Evolutionary conservation across 1,140 invertebrate species (phyloP).

Genomic region (Drosophila equinoxialis): DNA sequence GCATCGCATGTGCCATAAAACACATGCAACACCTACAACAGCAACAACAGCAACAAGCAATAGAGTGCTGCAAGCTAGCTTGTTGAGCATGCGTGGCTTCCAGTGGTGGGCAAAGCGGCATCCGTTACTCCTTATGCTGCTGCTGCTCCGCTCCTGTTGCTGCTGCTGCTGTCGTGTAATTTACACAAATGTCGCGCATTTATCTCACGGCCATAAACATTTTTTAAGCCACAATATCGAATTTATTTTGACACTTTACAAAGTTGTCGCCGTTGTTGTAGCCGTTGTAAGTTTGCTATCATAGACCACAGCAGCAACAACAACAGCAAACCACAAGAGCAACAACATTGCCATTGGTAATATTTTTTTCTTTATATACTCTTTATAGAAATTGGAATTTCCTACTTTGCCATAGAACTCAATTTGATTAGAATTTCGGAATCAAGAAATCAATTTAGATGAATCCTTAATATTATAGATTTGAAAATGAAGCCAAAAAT

Average conservation of each 20-base stretch:
- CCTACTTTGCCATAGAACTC: too few species aligned
- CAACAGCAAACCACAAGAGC: slow-evolving; percentile 13
- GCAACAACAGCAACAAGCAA: slow-evolving; percentile 39
- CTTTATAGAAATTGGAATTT: slow-evolving; percentile 5
- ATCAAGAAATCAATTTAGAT: too few species aligned
- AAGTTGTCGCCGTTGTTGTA: slow-evolving; percentile 71
- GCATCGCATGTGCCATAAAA: slow-evolving; percentile 79
- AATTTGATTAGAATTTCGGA: too few species aligned
- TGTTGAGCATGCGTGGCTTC: slow-evolving; percentile 66
- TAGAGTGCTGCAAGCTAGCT: slow-evolving; percentile 24
- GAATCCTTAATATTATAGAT: too few species aligned
- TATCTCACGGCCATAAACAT: slow-evolving; percentile 78
- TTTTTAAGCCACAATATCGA: slow-evolving; percentile 82
- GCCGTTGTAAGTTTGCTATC: slow-evolving; percentile 59
- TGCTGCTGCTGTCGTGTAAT: slow-evolving; percentile 71
- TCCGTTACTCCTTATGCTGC: slow-evolving; percentile 30
- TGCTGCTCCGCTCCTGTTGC: slow-evolving; percentile 52
- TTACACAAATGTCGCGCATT: slow-evolving; percentile 80
- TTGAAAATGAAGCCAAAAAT: too few species aligned
- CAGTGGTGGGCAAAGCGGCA: slow-evolving; percentile 49
- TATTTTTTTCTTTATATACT: slow-evolving; percentile 11
- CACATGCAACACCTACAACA: slow-evolving; percentile 78
- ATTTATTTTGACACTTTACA: slow-evolving; percentile 82
- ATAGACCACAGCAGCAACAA: slow-evolving; percentile 43
- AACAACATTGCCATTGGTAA: slow-evolving; percentile 38